Percentiles rank a stretch among this genome's conserved stretches.
These are phyloP conservation scores for Addax nasomaculatus DNA, from an alignment of 2,113 vertebrate genomes.

Conservation along the genomic window DNA sequence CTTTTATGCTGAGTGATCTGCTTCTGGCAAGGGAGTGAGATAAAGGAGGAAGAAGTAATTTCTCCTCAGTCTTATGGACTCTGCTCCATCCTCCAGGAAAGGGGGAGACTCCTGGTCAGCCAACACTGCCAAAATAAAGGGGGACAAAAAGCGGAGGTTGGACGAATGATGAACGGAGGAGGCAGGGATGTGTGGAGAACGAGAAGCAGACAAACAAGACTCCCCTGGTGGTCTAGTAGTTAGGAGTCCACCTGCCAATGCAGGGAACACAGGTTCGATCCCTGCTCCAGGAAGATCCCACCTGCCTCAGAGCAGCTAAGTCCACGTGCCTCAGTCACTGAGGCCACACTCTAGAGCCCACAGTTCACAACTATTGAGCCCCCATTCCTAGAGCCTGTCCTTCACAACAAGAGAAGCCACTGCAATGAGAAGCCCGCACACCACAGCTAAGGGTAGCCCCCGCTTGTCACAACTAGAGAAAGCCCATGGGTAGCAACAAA, in stretches of 20 bases:
- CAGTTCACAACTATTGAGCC: not conserved
- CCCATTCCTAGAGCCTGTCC: not conserved
- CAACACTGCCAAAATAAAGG: not conserved
- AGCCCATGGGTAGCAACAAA: not conserved
- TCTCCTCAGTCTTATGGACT: not conserved
- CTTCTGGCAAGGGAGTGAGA: slow-evolving; percentile 52
- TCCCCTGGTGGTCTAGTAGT: not conserved
- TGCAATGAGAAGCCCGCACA: fast-evolving
- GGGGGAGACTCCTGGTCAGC: not conserved
- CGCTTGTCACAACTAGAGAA: not conserved
- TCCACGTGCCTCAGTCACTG: not conserved
- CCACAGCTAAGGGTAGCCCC: not conserved
- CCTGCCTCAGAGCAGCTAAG: not conserved
- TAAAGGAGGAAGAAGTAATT: slow-evolving; percentile 45
- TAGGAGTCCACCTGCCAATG: not conserved
- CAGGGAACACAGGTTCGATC: not conserved
- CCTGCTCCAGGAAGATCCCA: not conserved
- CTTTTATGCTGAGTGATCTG: slow-evolving; percentile 59
- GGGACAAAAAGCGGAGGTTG: not conserved
- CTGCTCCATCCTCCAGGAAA: not conserved
- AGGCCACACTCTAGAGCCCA: not conserved
- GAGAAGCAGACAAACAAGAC: not conserved
- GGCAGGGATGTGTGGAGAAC: fast-evolving
- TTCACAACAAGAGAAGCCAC: not conserved
- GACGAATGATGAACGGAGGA: not conserved